A percentile compares a stretch with the other conserved stretches of the same genome.
phyloP scores from a whole-genome alignment of 2,888 invertebrate genomes.

The Hypsopygia costalis region DNA sequence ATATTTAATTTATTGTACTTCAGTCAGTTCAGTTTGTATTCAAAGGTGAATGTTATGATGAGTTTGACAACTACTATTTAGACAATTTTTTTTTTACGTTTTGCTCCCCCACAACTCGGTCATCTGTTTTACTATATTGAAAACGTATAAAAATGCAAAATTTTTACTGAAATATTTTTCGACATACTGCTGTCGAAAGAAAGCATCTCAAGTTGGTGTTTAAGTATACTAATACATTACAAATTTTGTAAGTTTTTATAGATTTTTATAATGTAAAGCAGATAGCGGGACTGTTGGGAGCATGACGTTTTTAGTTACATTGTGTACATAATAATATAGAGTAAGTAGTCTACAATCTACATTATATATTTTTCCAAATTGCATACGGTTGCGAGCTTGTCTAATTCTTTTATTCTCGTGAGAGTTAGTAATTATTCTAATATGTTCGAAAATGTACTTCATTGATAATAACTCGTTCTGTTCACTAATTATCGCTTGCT shows the following conservation, averaged over 20 bases:
- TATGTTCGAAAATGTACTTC: not conserved
- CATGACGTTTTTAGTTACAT: conserved; percentile 48
- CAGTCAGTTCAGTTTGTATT: conserved; percentile 32
- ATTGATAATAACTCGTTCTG: not conserved
- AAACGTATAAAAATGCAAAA: too few relatives aligned
- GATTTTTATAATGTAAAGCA: too few relatives aligned
- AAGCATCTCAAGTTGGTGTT: too few relatives aligned
- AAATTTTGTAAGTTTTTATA: too few relatives aligned
- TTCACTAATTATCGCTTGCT: not conserved
- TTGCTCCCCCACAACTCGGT: too few relatives aligned
- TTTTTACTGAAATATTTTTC: too few relatives aligned
- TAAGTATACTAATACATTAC: too few relatives aligned
- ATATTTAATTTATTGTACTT: conserved; percentile 33
- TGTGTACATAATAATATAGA: conserved; percentile 59
- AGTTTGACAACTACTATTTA: conserved; percentile 47
- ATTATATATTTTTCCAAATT: conserved; percentile 45
- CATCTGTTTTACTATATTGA: too few relatives aligned
- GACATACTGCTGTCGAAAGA: too few relatives aligned
- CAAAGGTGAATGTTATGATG: conserved; percentile 60
- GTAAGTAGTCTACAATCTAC: conserved; percentile 60
- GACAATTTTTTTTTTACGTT: conserved; percentile 51
- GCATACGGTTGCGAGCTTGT: conserved; percentile 32
- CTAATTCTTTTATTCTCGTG: conserved; percentile 6
- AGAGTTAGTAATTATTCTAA: too few relatives aligned
- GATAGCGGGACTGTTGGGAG: too few relatives aligned